Evolutionary conservation across 1,140 invertebrate species (phyloP), one percentile per base, ranked within the genome.

Genomic region (Papilio polyxenes): DNA sequence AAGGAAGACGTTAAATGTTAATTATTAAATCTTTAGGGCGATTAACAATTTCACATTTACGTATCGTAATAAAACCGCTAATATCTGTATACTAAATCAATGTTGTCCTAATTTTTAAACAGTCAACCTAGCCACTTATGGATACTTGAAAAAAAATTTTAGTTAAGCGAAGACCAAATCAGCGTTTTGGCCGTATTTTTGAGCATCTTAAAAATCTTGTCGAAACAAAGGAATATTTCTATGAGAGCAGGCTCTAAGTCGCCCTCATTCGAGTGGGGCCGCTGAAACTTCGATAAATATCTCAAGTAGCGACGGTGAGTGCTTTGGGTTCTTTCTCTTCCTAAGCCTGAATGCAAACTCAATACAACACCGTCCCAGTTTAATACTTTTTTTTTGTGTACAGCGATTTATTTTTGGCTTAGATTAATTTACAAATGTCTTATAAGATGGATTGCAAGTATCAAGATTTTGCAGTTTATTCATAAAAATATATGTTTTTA

Each of bases 261-360:
- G 81, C 48, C 74, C 40, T 56, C n/a, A 76, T 76, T 62, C 51
- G 37, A 85, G 31, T 15, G 83, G 62, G 82, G 44, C 53, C 48
- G 48, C 84, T 72, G 77, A 83, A 81, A 48, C 78, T 82, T 84
- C 76, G 83, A 85, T 84, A 85, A 83, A 86, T 82, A 86, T 82
- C 77, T 80, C 44, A 53, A 83, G 82, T 17, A 23, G 75, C 20
- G 49, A 7, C 53, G 48, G 49, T 23, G 75, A 77, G 75, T 77
- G 75, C 48, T 53, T 51, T 77, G 11, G 75, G 49, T 53, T 53
- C 44, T 77, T 15, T 56, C 48, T 37, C 20, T 20, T 53, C n/a
- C 75, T 31, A 23, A 31, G 75, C 49, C 20, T 53, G 17, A 51
- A 72, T 37, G 65, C 31, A 72, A 72, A 72, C 65, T 5, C 11